Base-by-base conservation (phyloP, 2,888 invertebrate species). In the Eumerus sabulonum region DNA sequence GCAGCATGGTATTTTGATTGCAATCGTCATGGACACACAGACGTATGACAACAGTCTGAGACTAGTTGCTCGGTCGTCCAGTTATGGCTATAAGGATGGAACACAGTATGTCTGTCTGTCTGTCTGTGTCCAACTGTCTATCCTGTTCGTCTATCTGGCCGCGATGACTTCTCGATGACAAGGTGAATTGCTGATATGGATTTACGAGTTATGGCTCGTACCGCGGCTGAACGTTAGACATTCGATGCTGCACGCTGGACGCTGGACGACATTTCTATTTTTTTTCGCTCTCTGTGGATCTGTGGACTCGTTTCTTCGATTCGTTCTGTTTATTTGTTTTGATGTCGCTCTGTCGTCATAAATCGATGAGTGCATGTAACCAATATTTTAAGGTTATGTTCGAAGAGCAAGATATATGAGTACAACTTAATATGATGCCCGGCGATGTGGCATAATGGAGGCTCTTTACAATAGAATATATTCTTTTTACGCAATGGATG, bases 151-250 rank as follows among this genome's bases (percentile, higher is more conserved):
- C 66, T 66, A 38, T 64, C 59, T 59, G 59, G 38, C 53, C 53
- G 53, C 40, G 73, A 64, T 66, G 59, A 59, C 59, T 66, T 57
- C 38, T 59, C 60, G 53, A 66, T 73, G 73, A 73, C 73, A 73
- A 73, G 66, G 73, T 73, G 73, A 73, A 73, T 73, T 73, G 73
- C 73, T 73, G 73, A 73, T 73, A 73, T 73, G 73, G 73, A 66
- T 66, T 73, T 66, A 66, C 73, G 73, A 73, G 73, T 72, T 59
- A 72, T 72, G 72, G 72, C 59, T 14, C 57, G 57, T 53, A 53
- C 53, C 73, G 66, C 66, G 40, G 54, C 53, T 66, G 59, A 47
- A 59, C 48, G n/a, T n/a, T n/a, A n/a, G n/a, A n/a, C n/a, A n/a
- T n/a, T n/a, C n/a, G n/a, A n/a, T n/a, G n/a, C n/a, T n/a, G n/a